These are phyloP conservation scores for Sanderia malayensis DNA, from an alignment of 30 jellyfish, hydroid and myxozoan species.

Conservation along the genomic window DNA sequence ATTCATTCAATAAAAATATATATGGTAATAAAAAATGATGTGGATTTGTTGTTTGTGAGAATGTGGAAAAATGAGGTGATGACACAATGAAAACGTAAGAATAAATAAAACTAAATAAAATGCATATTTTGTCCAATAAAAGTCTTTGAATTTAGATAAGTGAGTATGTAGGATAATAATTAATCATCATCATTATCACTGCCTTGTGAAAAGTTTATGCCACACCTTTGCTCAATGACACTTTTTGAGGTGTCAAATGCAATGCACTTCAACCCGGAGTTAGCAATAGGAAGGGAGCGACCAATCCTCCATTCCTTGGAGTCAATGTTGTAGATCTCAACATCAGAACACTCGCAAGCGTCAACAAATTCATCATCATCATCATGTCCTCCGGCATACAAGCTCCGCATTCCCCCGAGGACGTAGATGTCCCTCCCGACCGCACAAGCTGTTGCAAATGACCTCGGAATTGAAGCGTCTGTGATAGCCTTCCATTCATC, in stretches of 20 bases:
- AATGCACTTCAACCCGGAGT: conserved; percentile 81
- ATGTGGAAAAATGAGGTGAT: no score
- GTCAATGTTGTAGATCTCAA: conserved; percentile 70
- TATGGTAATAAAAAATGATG: no score
- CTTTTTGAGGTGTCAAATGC: conserved; percentile 49
- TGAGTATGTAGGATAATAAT: no score
- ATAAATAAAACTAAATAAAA: no score
- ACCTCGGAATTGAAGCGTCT: conserved; percentile 84
- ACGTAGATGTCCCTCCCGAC: conserved; percentile 50
- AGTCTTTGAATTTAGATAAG: no score
- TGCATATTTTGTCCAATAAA: no score
- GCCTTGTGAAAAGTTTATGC: conserved; percentile 47
- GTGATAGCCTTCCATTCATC: conserved; percentile 94
- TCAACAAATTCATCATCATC: conserved; percentile 97
- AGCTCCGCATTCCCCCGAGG: conserved; percentile 88
- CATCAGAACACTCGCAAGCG: conserved; percentile 83
- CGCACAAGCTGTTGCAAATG: conserved; percentile 74
- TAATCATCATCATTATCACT: not conserved
- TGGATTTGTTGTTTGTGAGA: no score
- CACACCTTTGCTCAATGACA: conserved; percentile 73
- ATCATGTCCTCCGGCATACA: conserved; percentile 57
- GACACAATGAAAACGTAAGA: no score
- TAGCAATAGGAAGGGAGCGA: conserved; percentile 81
- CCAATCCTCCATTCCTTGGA: conserved; percentile 57
- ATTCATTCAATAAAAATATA: no score